These are phyloP conservation scores for Metridium senile DNA, from an alignment of 92 coral and sea anemone genomes.

Conservation along the genomic window DNA sequence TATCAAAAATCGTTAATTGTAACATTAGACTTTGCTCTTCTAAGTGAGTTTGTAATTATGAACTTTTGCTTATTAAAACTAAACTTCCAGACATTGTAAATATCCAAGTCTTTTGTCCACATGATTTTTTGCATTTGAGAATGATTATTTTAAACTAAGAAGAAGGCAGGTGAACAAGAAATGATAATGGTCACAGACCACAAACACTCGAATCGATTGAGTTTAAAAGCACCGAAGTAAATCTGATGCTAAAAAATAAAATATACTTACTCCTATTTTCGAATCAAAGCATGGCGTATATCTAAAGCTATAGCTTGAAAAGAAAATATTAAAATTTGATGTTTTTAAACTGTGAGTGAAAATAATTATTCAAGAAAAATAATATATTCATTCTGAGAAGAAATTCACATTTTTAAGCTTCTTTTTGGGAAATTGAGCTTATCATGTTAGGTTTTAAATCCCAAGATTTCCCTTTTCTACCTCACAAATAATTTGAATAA, in stretches of 20 bases:
- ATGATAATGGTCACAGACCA: constrained; percentile 30
- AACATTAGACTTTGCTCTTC: no score
- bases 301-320: neutral
- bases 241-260: neutral
- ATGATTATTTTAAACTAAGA: constrained; percentile 9
- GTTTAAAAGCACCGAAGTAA: neutral
- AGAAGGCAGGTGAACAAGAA: constrained; percentile 23
- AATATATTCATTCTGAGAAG: neutral
- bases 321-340: neutral
- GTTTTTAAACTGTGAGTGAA: constrained; percentile 1
- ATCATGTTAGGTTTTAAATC: neutral
- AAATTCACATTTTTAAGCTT: constrained; percentile 1
- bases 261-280: neutral
- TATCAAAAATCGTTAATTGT: no score
- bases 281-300: neutral
- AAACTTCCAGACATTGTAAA: no score
- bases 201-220: constrained; percentile 19
- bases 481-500: neutral
- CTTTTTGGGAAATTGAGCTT: neutral
- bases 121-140: neutral
- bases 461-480: neutral
- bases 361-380: constrained; percentile 30
- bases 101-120: neutral
- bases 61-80: no score
- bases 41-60: no score